Conservation (phyloP, 2,797 vertebrate genomes). For the Cirrhinus molitorella region DNA sequence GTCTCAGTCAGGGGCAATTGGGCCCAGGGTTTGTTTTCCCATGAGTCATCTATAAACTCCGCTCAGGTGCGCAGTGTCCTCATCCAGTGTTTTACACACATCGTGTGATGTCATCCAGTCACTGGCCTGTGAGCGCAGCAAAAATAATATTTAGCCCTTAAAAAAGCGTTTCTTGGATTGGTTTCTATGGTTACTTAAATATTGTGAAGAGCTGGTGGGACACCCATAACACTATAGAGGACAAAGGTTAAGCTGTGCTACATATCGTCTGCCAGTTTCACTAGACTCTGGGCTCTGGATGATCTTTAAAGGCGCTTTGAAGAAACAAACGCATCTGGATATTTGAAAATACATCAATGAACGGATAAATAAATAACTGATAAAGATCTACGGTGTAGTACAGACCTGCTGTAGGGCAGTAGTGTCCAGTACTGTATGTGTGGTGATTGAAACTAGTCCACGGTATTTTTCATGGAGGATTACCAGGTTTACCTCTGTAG, state of each 20-base stretch:
- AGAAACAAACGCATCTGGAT: conserved; percentile 17
- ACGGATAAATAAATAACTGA: conserved; percentile 19
- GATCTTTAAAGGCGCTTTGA: conserved; percentile 16
- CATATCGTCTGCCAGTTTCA: neutral
- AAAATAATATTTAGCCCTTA: conserved; percentile 56
- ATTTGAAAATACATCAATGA: conserved; percentile 19
- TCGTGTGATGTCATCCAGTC: conserved; percentile 60
- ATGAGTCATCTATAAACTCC: conserved; percentile 75
- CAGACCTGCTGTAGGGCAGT: conserved; percentile 20
- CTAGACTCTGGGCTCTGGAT: conserved; percentile 22
- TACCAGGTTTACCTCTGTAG: conserved; percentile 57
- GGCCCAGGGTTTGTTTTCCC: conserved; percentile 72
- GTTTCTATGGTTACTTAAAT: conserved; percentile 75
- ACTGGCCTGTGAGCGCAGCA: conserved; percentile 52
- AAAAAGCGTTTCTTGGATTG: conserved; percentile 59
- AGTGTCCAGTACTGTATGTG: neutral
- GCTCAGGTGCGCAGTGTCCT: conserved; percentile 69
- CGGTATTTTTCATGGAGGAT: conserved; percentile 39
- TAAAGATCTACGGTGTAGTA: conserved; percentile 29
- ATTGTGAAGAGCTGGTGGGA: conserved; percentile 50
- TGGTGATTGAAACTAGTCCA: conserved; percentile 21
- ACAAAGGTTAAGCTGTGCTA: conserved; percentile 36
- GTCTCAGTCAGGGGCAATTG: conserved; percentile 68
- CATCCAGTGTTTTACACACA: conserved; percentile 58
- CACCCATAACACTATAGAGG: conserved; percentile 35